A percentile compares a stretch with the other conserved stretches of the same genome.
Conservation (phyloP, 2,113 vertebrate genomes). For the Semicossyphus pulcher region DNA sequence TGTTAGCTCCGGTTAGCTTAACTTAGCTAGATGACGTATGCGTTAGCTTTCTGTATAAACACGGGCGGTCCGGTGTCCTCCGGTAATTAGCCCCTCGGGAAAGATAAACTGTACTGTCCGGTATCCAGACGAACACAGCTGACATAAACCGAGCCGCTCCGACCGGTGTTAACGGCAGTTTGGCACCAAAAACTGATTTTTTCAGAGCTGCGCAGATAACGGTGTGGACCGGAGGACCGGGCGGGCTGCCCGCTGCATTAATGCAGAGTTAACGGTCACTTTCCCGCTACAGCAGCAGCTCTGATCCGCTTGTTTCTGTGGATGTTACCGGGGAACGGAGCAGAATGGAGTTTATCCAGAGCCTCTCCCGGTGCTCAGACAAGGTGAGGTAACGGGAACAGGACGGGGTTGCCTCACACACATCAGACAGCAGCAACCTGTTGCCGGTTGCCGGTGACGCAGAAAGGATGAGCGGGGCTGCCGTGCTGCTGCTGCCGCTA, state of each 20-base stretch:
- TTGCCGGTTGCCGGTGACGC: conserved; percentile 53
- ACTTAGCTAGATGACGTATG: conserved; percentile 31
- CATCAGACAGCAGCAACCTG: conserved; percentile 29
- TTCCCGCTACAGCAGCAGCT: background rate
- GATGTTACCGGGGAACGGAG: background rate
- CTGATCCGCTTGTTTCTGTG: background rate
- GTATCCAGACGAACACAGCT: rapidly evolving
- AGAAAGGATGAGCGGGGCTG: conserved; percentile 53
- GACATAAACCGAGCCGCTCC: background rate
- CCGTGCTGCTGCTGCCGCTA: conserved; percentile 30
- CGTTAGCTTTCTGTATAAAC: conserved; percentile 37
- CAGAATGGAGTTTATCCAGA: conserved; percentile 43
- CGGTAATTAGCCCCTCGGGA: background rate
- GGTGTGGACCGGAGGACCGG: conserved; percentile 1
- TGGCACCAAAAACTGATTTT: background rate
- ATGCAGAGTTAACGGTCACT: conserved; percentile 2
- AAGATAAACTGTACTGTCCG: rapidly evolving
- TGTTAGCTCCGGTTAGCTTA: background rate
- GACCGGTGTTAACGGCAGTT: background rate
- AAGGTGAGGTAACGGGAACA: conserved; percentile 51
- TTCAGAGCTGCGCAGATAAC: background rate
- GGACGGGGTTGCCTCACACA: conserved; percentile 7
- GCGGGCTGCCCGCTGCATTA: background rate
- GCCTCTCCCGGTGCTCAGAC: conserved; percentile 27
- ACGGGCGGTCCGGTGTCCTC: background rate